Base-by-base conservation (phyloP, 2,888 invertebrate genomes). In the Xestia xanthographa region DNA sequence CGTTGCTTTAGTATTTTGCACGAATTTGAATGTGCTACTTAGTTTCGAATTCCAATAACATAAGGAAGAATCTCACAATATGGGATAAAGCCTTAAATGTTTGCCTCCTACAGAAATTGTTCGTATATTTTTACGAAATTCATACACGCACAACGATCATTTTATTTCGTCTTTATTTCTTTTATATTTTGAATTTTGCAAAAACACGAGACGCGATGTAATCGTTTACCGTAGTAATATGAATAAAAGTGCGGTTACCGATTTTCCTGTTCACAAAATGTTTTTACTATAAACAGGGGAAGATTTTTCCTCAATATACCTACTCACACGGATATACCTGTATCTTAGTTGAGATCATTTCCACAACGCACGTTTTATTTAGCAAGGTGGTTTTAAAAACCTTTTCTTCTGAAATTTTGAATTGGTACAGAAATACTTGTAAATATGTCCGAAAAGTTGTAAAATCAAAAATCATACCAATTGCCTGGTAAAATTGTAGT, bases 221-320 rank as follows among this genome's bases (percentile, higher is more conserved):
- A 70, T 34, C 34, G 38, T 50, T 70, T 70, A 48, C 38, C 48
- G 14, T 22, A 12, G 11, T 38, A 48, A 68, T 26, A 41, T 20
- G 20, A 73, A 11, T 41, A 72, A 73, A 73, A 45, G 2, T 14
- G 50, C 22, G 48, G n/a, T 17, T 14, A n/a, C 75, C 53, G 1
- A 56, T 56, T 77, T 77, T 77, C 63, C 53, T 75, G 29, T 76
- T 48, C 45, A 20, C 6, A 11, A 48, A 20, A 53, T 38, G 12
- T 67, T 50, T 48, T 26, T 26, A 38, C 17, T n/a, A 38, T 63
- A n/a, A 9, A 58, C 53, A 45, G 22, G 38, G 62, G 62, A 53
- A 74, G 0, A 41, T 48, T 56, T 75, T 56, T 75, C 48, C 58
- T 48, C 20, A 29, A 50, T 22, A 17, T 72, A 22, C n/a, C n/a